These are phyloP conservation scores for Pachyramphus minor DNA, from an alignment of 2,113 vertebrate genomes.

Conservation along the genomic window DNA sequence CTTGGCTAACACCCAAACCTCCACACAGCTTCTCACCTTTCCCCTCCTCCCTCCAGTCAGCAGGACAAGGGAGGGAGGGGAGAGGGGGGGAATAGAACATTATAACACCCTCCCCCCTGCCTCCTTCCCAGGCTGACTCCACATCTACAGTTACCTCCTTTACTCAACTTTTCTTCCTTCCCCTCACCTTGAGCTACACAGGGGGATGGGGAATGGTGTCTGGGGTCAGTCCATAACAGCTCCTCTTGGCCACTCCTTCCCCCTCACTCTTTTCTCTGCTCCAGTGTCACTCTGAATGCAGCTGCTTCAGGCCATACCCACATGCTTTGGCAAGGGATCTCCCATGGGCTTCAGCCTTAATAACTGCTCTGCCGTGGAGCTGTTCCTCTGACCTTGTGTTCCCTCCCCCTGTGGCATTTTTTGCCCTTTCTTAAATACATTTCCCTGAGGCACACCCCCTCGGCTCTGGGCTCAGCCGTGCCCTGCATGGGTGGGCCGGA, in stretches of 20 bases:
- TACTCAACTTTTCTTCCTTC: background rate
- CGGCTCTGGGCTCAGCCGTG: rapidly evolving
- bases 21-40: background rate
- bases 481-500: background rate
- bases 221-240: background rate
- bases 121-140: background rate
- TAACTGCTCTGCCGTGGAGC: background rate
- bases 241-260: background rate
- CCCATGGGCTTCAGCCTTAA: background rate
- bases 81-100: background rate
- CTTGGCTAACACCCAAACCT: background rate
- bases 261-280: background rate
- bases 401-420: background rate
- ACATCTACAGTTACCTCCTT: background rate
- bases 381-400: background rate
- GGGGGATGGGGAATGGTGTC: background rate
- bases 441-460: background rate
- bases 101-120: background rate
- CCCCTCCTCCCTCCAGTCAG: background rate
- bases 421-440: background rate
- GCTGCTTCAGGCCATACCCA: background rate
- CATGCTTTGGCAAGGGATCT: background rate
- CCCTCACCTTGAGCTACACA: background rate
- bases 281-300: background rate
- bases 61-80: too few relatives aligned